phyloP scores from a whole-genome alignment of 2,797 vertebrate species.

The Artibeus jamaicensis region DNA sequence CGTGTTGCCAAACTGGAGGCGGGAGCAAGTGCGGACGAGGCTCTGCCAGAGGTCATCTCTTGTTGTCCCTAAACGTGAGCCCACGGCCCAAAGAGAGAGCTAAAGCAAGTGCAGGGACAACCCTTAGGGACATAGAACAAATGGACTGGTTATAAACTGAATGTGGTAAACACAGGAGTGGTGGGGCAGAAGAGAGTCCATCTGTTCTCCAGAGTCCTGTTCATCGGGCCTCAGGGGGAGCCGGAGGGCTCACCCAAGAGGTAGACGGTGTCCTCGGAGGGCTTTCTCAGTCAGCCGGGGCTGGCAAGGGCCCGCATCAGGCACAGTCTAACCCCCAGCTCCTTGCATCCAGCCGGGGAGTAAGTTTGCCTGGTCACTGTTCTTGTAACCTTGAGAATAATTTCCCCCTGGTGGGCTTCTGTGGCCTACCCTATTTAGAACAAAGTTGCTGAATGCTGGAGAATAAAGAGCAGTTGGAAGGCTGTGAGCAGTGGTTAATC shows the following conservation, averaged over 20 bases:
- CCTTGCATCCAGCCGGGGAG: background rate
- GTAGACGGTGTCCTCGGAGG: background rate
- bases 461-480: slow-evolving; percentile 75
- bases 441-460: slow-evolving; percentile 67
- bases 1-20: slow-evolving; percentile 77
- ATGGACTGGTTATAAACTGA: background rate
- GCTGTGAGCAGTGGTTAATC: slow-evolving; percentile 75
- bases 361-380: slow-evolving; percentile 65
- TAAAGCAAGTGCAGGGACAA: background rate
- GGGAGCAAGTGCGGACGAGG: slow-evolving; percentile 67
- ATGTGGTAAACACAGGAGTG: background rate
- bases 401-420: slow-evolving; percentile 70
- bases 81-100: slow-evolving; percentile 37
- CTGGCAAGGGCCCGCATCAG: background rate
- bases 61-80: slow-evolving; percentile 58
- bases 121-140: slow-evolving; percentile 11
- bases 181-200: background rate
- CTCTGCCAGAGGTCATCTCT: slow-evolving; percentile 73
- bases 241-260: background rate
- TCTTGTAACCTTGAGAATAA: slow-evolving; percentile 74
- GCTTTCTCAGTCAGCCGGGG: background rate
- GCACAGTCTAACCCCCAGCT: background rate
- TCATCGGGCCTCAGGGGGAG: background rate
- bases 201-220: background rate
- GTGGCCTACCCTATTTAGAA: slow-evolving; percentile 71